Base-by-base conservation (phyloP, 2,113 vertebrate species). In the Pheucticus melanocephalus region DNA sequence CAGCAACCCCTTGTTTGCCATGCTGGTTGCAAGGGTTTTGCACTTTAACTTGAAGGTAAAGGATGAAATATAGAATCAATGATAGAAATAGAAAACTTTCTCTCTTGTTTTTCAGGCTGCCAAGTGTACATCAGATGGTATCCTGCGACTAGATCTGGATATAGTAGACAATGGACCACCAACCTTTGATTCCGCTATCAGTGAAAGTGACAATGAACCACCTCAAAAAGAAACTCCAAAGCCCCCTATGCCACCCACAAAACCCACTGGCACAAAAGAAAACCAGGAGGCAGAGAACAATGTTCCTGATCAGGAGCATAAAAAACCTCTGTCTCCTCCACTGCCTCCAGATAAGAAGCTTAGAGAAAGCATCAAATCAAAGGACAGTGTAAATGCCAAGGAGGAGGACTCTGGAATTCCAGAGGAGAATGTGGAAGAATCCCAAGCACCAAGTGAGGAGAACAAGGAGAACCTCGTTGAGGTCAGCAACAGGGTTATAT, bases 61-160 rank as follows among this genome's bases (percentile, higher is more conserved):
- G 48, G 22, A 47, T 70, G 42, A 53, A 86, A 70, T 45, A 57
- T 6, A 76, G 50, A 23, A n/a, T 15, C 53, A 75, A 2, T 27
- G 6, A 72, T 5, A 77, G 64, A 83, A 24, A 68, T 0, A 66
- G 71, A 88, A 57, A 42, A 56, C 60, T 53, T 54, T 31, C 59
- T 64, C 19, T 64, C 53, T 59, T 81, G 15, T 45, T 15, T 95
- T 92, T 42, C 88, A 99, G 99, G 98, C 98, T 64, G 99, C 99
- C 68, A 98, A 57, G 14, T 94, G 98, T 40, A 98, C 98, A 15
- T 99, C 98, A 37, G 99, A 99, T n/a, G 99, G 99, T 15, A 97
- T 99, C 92, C 91, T 98, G 57, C 98, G 98, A 73, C 96, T 99
- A 73, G 99, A 99, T 92, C 98, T 99, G 24, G 98, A 99, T 47